phyloP scores from a whole-genome alignment of 1,140 invertebrate species.

The Zaprionus ornatus region DNA sequence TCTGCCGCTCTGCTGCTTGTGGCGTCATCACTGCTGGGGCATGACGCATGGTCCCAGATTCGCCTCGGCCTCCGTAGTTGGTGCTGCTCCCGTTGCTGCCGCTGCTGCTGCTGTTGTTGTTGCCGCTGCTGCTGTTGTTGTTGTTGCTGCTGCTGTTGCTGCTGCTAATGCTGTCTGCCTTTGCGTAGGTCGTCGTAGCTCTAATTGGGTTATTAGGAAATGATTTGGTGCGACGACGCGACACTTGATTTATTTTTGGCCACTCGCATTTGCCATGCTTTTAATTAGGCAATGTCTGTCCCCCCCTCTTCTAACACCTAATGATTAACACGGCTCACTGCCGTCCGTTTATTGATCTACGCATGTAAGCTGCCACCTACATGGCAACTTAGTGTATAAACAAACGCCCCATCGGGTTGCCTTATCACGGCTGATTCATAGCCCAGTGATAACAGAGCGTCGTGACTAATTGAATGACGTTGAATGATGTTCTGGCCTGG shows the following conservation, averaged over 20 bases:
- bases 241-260: constrained; percentile 44
- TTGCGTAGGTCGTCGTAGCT: constrained; percentile 61
- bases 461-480: constrained; percentile 38
- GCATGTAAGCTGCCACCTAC: constrained; percentile 44
- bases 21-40: constrained; percentile 41
- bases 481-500: constrained; percentile 14
- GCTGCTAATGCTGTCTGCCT: constrained; percentile 13
- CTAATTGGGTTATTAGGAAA: constrained; percentile 80
- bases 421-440: constrained; percentile 39
- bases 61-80: neutral
- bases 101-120: constrained; percentile 19
- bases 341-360: constrained; percentile 54
- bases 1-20: constrained; percentile 4
- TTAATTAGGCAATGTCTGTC: constrained; percentile 54
- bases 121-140: constrained; percentile 15
- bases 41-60: constrained; percentile 55
- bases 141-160: neutral
- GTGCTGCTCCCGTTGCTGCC: constrained; percentile 4
- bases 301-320: neutral
- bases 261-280: constrained; percentile 50
- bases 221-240: constrained; percentile 52
- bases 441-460: constrained; percentile 24
- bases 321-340: constrained; percentile 61
- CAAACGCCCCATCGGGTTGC: neutral
- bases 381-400: constrained; percentile 23